Evolutionary conservation across 2,113 vertebrate species (phyloP).

Genomic region (Procavia capensis): DNA sequence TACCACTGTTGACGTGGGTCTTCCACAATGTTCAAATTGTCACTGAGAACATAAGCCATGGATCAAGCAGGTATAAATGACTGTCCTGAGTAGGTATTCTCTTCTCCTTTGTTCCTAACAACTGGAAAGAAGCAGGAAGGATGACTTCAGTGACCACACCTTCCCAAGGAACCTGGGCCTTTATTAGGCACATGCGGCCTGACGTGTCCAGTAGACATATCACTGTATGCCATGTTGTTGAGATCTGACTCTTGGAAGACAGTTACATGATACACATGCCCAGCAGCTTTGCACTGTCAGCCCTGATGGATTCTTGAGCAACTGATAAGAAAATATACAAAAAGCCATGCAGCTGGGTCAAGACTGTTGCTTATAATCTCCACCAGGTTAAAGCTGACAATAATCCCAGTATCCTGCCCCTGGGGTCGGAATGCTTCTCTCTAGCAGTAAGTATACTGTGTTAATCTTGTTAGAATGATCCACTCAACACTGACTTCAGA

Average conservation of each 20-base stretch:
- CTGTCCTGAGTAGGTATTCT: neutral
- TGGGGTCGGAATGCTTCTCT: neutral
- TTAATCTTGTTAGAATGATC: neutral
- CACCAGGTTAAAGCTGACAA: neutral
- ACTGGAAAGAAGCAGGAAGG: neutral
- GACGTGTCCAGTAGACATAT: rapidly evolving
- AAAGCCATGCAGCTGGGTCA: neutral
- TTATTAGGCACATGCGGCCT: rapidly evolving
- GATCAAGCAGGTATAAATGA: neutral
- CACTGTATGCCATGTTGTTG: neutral
- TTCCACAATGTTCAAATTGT: neutral
- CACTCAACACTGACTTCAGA: neutral
- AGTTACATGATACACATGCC: neutral
- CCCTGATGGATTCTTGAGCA: neutral
- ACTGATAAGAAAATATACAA: neutral
- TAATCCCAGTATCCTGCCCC: neutral
- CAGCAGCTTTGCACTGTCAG: rapidly evolving
- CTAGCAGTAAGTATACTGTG: neutral
- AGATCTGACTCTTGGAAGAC: neutral
- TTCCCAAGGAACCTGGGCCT: neutral
- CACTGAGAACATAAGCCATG: neutral
- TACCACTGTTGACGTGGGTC: rapidly evolving
- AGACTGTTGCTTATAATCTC: neutral
- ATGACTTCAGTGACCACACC: no score
- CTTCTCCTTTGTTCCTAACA: neutral